Evolutionary conservation across 1,140 invertebrate species (phyloP).

Genomic region (Lordiphosa stackelbergi): DNA sequence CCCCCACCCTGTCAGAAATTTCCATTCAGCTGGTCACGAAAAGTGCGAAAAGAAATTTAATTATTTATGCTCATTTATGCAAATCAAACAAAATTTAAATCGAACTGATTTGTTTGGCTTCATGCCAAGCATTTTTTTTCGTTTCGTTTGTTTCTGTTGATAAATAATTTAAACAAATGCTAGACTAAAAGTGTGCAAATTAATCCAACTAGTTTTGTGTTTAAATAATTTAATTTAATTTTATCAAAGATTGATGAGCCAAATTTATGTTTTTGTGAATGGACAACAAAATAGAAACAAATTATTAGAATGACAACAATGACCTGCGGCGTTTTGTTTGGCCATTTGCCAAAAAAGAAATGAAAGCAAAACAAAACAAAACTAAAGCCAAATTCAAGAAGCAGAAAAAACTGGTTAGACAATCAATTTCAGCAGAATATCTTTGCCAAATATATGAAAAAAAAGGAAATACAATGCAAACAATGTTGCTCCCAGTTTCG

Average conservation of each 20-base stretch:
- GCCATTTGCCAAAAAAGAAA: constrained; percentile 38
- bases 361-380: constrained; percentile 1
- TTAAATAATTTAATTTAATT: constrained; percentile 2
- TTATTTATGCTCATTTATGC: constrained; percentile 61
- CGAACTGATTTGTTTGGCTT: constrained; percentile 52
- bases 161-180: constrained; percentile 1
- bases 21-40: constrained; percentile 25
- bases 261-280: constrained; percentile 39
- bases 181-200: no score
- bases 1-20: constrained; percentile 25
- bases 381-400: constrained; percentile 4
- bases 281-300: constrained; percentile 17
- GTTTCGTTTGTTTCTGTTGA: constrained; percentile 1
- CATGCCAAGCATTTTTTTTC: constrained; percentile 31
- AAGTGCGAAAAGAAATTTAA: constrained; percentile 70
- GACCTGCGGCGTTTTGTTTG: constrained; percentile 55
- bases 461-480: constrained; percentile 15
- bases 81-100: constrained; percentile 57
- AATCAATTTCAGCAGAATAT: constrained; percentile 31
- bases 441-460: constrained; percentile 31
- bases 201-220: constrained; percentile 2
- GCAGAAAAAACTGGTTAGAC: constrained; percentile 36
- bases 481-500: not conserved
- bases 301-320: constrained; percentile 65
- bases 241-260: not conserved